Evolutionary conservation across 2,113 vertebrate species (phyloP).

Genomic region (Paramormyrops kingsleyae): DNA sequence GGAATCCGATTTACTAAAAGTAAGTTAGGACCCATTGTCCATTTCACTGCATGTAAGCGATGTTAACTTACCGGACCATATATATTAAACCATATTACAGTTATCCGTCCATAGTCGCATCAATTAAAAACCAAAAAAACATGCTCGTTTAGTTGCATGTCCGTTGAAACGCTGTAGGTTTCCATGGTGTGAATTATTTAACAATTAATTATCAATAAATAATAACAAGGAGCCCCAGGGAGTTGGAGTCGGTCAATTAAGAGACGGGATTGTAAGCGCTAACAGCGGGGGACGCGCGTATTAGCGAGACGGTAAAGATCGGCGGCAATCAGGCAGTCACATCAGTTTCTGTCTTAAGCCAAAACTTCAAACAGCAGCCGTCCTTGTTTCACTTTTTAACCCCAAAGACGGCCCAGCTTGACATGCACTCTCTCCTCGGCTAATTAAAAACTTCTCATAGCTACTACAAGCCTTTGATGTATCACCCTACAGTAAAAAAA

Average conservation of each 20-base stretch:
- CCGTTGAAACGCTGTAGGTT: constrained; percentile 74
- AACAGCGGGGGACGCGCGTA: constrained; percentile 64
- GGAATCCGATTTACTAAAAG: not conserved
- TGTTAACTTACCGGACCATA: not conserved
- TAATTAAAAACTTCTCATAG: constrained; percentile 79
- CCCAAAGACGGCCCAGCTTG: not conserved
- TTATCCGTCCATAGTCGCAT: constrained; percentile 58
- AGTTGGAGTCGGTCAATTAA: constrained; percentile 88
- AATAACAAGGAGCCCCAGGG: constrained; percentile 88
- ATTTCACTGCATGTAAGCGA: not conserved
- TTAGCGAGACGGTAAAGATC: constrained; percentile 72
- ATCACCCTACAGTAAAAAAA: constrained; percentile 35
- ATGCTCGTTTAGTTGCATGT: constrained; percentile 81
- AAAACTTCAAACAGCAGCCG: constrained; percentile 86
- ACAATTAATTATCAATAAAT: constrained; percentile 99
- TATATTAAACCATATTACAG: constrained; percentile 6
- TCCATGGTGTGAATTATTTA: constrained; percentile 94
- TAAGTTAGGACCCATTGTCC: not conserved
- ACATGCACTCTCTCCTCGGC: constrained; percentile 7
- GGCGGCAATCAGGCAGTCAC: constrained; percentile 92
- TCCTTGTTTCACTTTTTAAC: constrained; percentile 28
- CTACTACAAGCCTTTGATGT: constrained; percentile 81
- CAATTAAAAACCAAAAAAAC: constrained; percentile 69
- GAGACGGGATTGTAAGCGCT: constrained; percentile 75
- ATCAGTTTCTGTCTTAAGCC: constrained; percentile 68